Evolutionary conservation across 2,797 vertebrate species (phyloP), one percentile per base, ranked within the genome.

Genomic region (Astyanax mexicanus): DNA sequence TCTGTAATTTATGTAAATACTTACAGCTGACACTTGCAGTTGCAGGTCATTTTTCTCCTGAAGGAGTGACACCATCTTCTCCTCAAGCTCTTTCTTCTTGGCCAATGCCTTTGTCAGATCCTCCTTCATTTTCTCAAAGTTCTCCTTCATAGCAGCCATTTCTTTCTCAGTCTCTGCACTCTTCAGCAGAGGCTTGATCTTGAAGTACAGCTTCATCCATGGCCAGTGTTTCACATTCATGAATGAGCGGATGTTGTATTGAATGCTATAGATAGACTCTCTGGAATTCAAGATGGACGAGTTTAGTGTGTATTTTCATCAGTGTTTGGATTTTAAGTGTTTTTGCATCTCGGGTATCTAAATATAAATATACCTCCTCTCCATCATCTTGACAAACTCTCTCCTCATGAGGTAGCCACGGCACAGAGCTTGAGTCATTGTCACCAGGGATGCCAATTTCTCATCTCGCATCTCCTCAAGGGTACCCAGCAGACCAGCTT

Each of bases 151-250:
- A 44, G 87, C 93, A 37, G 92, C 95, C 94, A 97, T 95, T 29
- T 98, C 96, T 54, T 98, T 97, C 75, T 96, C 96, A 6, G 92
- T 92, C 75, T 97, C 95, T 0, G 95, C 95, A 7, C 94, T 96
- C 91, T 94, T 95, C 65, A 98, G 88, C 25, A 98, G 92, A 47
- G 96, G 95, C 70, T 98, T 97, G 69, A 98, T 96, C 83, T 92
- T 97, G 88, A 97, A 98, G 81, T 95, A 98, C 1, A 98, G 84
- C 82, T 98, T 98, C 96, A 98, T 98, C 96, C 96, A 98, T 54
- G 96, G 95, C 96, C 96, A 98, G 23, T 94, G 93, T 85, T 98
- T 97, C 8, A 98, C 96, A 8, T 96, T 96, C 96, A 96, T 96
- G 90, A 98, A 98, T 6, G 96, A 78, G 0, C 95, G 93, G 32